phyloP scores from a whole-genome alignment of 2,888 invertebrate species.

The Hyles lineata region DNA sequence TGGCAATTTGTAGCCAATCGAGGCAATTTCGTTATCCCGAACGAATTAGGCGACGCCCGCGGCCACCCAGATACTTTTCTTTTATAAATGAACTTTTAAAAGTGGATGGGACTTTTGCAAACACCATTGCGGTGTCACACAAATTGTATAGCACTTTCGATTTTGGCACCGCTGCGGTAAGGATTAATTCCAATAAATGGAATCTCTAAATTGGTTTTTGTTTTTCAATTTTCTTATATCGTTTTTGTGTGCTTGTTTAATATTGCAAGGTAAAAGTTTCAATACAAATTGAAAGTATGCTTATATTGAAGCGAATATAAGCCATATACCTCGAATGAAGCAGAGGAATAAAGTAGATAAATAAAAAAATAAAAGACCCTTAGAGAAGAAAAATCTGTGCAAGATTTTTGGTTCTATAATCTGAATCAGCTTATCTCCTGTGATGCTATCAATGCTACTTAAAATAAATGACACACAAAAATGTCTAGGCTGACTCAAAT shows the following conservation, averaged over 20 bases:
- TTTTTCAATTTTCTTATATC: conserved; percentile 9
- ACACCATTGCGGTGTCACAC: conserved; percentile 14
- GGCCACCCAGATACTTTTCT: conserved; percentile 14
- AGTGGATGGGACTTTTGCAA: conserved; percentile 5
- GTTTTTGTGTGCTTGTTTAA: not conserved
- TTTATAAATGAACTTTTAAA: conserved; percentile 23
- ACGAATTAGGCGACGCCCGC: conserved; percentile 17
- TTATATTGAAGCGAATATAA: too few relatives aligned
- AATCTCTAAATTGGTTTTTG: conserved; percentile 12
- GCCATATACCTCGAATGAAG: too few relatives aligned
- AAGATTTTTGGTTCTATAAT: too few relatives aligned
- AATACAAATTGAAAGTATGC: too few relatives aligned
- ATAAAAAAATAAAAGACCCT: too few relatives aligned
- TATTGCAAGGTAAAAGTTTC: not conserved
- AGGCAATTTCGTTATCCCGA: conserved; percentile 23
- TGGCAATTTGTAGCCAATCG: conserved; percentile 24
- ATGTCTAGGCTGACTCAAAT: not conserved
- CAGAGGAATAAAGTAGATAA: too few relatives aligned
- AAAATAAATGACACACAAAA: not conserved
- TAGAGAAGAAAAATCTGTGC: too few relatives aligned
- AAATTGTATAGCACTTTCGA: conserved; percentile 17
- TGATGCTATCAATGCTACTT: too few relatives aligned
- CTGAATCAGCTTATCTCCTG: too few relatives aligned
- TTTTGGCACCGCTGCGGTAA: conserved; percentile 4
- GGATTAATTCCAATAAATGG: conserved; percentile 7